Conservation (phyloP, 2,888 invertebrate species). For the Dascillus cervinus region DNA sequence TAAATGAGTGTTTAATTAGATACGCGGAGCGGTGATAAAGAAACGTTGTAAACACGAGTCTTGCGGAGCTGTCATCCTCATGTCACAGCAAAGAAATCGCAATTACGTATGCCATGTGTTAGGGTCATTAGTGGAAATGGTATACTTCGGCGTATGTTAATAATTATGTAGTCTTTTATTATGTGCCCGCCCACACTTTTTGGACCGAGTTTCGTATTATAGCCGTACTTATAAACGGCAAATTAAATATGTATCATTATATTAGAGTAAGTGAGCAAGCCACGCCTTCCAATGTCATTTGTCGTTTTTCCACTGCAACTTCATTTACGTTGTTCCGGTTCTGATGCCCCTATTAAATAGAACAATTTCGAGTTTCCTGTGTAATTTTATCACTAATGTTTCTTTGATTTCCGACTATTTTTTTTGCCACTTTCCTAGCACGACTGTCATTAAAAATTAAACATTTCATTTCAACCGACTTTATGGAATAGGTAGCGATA, state of each 20-base stretch:
- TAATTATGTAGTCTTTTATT: slow-evolving; percentile 26
- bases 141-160: slow-evolving; percentile 23
- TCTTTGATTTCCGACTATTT: slow-evolving; percentile 27
- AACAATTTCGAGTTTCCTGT: slow-evolving; percentile 27
- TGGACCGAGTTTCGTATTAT: slow-evolving; percentile 19
- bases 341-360: slow-evolving; percentile 15
- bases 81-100: slow-evolving; percentile 20
- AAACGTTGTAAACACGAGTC: too few species aligned
- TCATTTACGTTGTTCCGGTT: slow-evolving; percentile 26
- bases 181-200: slow-evolving; percentile 24
- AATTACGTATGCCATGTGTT: slow-evolving; percentile 26
- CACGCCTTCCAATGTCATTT: slow-evolving; percentile 30
- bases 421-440: too few species aligned
- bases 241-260: slow-evolving; percentile 35
- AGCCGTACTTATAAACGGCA: slow-evolving; percentile 27
- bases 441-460: too few species aligned
- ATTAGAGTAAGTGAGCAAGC: slow-evolving; percentile 26
- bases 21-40: too few species aligned
- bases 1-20: too few species aligned
- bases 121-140: slow-evolving; percentile 23
- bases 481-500: too few species aligned
- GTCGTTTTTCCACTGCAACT: slow-evolving; percentile 28
- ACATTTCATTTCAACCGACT: too few species aligned
- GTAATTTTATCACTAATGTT: slow-evolving; percentile 30
- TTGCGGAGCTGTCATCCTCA: slow-evolving; percentile 16